These are phyloP conservation scores for Stomorhina lunata DNA, from an alignment of 2,888 invertebrate species.

Conservation along the genomic window DNA sequence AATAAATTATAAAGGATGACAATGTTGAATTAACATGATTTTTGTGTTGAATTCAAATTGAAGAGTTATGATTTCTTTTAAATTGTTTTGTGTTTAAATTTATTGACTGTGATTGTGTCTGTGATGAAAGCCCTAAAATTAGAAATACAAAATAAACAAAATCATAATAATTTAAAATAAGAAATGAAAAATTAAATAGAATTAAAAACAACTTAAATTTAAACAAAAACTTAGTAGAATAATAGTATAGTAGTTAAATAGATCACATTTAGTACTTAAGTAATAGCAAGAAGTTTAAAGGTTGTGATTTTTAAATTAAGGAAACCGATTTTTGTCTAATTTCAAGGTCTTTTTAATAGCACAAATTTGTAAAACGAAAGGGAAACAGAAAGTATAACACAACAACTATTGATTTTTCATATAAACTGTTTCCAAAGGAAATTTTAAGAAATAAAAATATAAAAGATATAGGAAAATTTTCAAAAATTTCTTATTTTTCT, in stretches of 20 bases:
- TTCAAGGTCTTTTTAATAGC: constrained; percentile 40
- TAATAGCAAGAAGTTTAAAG: constrained; percentile 38
- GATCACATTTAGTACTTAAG: constrained; percentile 52
- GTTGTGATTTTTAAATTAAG: constrained; percentile 67
- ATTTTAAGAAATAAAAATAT: no score
- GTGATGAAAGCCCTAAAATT: constrained; percentile 61
- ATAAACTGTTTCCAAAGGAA: constrained; percentile 38
- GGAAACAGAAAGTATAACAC: constrained; percentile 25
- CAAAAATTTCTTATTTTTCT: no score
- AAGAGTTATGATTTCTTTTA: not conserved
- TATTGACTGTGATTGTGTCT: constrained; percentile 54
- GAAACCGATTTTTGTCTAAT: constrained; percentile 76
- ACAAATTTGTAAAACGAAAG: constrained; percentile 15
- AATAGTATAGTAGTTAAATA: constrained; percentile 34
- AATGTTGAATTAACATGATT: not conserved
- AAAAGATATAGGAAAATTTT: not conserved
- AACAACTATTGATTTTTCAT: constrained; percentile 35
- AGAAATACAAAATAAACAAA: constrained; percentile 54
- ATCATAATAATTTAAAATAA: constrained; percentile 28
- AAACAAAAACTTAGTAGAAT: constrained; percentile 15
- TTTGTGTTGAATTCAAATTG: not conserved
- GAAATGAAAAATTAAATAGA: constrained; percentile 14
- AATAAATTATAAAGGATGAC: no score
- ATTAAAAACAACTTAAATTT: not conserved
- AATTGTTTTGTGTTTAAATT: constrained; percentile 24